Evolutionary conservation across 2,888 invertebrate genomes (phyloP), one percentile per base, ranked within the genome.

Genomic region (Eupithecia inturbata): DNA sequence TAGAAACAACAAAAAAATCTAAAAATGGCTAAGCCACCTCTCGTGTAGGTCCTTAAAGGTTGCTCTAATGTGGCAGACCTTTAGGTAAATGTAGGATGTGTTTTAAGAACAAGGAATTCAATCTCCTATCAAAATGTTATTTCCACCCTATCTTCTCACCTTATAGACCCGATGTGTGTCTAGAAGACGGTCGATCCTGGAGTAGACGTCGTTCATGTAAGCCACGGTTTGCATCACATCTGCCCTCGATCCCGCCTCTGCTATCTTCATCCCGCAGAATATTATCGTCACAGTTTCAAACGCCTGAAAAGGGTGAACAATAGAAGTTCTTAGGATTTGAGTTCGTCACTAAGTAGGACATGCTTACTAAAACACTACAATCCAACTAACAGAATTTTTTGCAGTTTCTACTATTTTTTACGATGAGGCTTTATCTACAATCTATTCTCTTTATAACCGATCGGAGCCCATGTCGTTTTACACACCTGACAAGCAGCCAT

Each of bases 161-260:
- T 98, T 98, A 87, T 98, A 98, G 2, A 98, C 98, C 73, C 97
- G 95, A 80, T 97, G 97, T 49, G 96, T 95, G 83, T 98, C 98
- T 84, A 98, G 96, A 67, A 98, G 95, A 36, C 97, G 95, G 89
- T 98, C 98, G 81, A 98, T 97, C 79, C 96, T 96, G 0, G 97
- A 97, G 92, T 97, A 98, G 0, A 98, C 97, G 3, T 96, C 96
- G 87, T 98, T 98, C 95, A 98, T 97, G 57, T 97, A 97, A 10
- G 96, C 96, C 0, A 98, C 98, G 0, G 97, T 96, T 81, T 97
- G 97, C 97, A 97, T 96, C 49, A 95, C 95, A 75, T 92, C 94
- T 0, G 92, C 93, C 0, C 94, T 85, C 0, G 92, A 91, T 28
- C 89, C 91, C 0, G 91, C 91, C 76, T 92, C 91, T 10, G 89